Conservation (phyloP, 2,797 vertebrate genomes). For the Polyboroides typus region DNA sequence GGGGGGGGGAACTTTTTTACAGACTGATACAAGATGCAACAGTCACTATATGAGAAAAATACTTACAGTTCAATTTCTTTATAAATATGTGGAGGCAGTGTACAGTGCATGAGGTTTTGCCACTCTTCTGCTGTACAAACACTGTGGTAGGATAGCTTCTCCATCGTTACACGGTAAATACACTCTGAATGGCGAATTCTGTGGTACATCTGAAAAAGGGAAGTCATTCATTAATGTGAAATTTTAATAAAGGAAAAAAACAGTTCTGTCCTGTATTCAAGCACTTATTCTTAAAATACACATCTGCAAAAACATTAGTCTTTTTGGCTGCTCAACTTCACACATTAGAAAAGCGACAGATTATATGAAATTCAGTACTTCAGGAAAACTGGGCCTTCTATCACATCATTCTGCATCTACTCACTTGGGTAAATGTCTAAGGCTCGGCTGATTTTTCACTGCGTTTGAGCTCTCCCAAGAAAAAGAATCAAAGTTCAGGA, state of each 20-base stretch:
- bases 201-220: slow-evolving; percentile 91
- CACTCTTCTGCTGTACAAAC: slow-evolving; percentile 97
- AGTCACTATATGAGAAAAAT: background rate
- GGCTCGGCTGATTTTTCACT: background rate
- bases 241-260: background rate
- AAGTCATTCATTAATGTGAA: background rate
- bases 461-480: background rate
- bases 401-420: background rate
- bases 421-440: background rate
- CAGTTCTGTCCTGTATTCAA: background rate
- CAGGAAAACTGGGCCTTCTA: background rate
- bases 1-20: background rate
- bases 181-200: slow-evolving; percentile 98
- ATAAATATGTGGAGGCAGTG: slow-evolving; percentile 87
- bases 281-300: background rate
- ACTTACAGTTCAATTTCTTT: slow-evolving; percentile 93
- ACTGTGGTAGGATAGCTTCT: slow-evolving; percentile 98
- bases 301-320: background rate
- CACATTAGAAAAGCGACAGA: background rate
- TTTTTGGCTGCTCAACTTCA: background rate
- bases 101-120: slow-evolving; percentile 90
- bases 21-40: background rate
- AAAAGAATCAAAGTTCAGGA: background rate
- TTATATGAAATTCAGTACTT: background rate
- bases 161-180: slow-evolving; percentile 98